Conservation (phyloP, 2,797 vertebrate species). For the Notoglanidium macrostoma region DNA sequence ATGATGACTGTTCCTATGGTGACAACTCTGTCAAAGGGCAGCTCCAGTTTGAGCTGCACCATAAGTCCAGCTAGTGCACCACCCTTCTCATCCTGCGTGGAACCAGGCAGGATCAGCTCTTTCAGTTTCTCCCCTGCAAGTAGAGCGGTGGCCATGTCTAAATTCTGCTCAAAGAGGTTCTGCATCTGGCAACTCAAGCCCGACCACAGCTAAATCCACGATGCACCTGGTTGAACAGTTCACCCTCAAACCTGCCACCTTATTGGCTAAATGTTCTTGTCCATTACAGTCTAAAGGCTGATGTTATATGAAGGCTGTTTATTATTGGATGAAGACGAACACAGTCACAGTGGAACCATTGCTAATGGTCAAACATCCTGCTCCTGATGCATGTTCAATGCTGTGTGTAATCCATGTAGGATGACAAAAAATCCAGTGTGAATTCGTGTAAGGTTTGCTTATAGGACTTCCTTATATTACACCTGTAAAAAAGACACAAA, state of each 20-base stretch:
- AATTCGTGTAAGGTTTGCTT: not conserved
- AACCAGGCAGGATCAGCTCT: slow-evolving; percentile 95
- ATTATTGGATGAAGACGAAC: slow-evolving; percentile 12
- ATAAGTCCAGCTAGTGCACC: slow-evolving; percentile 89
- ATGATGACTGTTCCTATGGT: slow-evolving; percentile 98
- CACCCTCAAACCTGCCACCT: slow-evolving; percentile 31
- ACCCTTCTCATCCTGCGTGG: slow-evolving; percentile 91
- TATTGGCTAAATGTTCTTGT: slow-evolving; percentile 37
- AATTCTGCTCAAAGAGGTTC: slow-evolving; percentile 95
- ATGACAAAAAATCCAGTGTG: not conserved
- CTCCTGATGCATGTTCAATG: slow-evolving; percentile 1
- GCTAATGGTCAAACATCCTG: not conserved
- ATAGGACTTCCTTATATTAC: slow-evolving; percentile 1
- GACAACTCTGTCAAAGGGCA: slow-evolving; percentile 97
- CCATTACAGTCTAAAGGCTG: slow-evolving; percentile 11
- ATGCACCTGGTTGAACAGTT: slow-evolving; percentile 52
- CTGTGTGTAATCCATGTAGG: slow-evolving; percentile 25
- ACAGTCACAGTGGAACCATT: slow-evolving; percentile 38
- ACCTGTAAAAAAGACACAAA: slow-evolving; percentile 41
- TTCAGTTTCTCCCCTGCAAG: slow-evolving; percentile 98
- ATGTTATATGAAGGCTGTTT: slow-evolving; percentile 9
- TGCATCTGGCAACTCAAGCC: slow-evolving; percentile 83
- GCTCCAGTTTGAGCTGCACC: slow-evolving; percentile 94
- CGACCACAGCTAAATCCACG: slow-evolving; percentile 51
- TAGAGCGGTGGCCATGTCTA: slow-evolving; percentile 99